Conservation (phyloP, 2,888 invertebrate genomes). For the Phytoseiulus persimilis region DNA sequence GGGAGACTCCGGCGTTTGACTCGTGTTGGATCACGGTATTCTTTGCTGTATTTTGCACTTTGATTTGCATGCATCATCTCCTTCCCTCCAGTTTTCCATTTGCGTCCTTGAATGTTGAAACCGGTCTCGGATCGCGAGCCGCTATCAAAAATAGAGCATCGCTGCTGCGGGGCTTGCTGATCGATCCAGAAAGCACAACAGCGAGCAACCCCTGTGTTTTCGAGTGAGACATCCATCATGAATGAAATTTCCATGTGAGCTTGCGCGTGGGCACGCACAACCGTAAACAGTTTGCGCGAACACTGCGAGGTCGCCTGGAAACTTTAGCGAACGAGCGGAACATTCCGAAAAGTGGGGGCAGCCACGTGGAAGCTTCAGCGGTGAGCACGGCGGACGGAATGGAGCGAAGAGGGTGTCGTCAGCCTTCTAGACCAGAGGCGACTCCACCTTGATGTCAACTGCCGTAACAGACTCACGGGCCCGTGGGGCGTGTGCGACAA, state of each 20-base stretch:
- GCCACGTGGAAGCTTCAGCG: neutral
- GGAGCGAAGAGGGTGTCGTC: neutral
- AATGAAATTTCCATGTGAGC: neutral
- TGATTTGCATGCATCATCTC: no score
- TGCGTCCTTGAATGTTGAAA: neutral
- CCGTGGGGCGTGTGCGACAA: neutral
- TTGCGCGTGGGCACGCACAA: neutral
- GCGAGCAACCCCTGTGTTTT: neutral
- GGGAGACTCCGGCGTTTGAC: no score
- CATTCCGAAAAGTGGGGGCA: no score
- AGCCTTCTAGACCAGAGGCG: neutral
- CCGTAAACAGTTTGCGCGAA: neutral
- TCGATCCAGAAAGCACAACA: neutral
- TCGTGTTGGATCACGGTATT: no score
- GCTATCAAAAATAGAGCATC: slow-evolving; percentile 5
- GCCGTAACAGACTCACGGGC: neutral
- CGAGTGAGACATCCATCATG: neutral
- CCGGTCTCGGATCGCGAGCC: neutral
- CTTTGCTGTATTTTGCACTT: no score
- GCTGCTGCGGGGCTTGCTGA: neutral
- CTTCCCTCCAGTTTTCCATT: neutral
- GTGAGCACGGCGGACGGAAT: neutral
- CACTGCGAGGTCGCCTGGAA: neutral
- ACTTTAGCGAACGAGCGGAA: no score
- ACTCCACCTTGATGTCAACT: neutral